These are phyloP conservation scores for Chrysoperla carnea DNA, from an alignment of 1,140 invertebrate species.

Conservation along the genomic window DNA sequence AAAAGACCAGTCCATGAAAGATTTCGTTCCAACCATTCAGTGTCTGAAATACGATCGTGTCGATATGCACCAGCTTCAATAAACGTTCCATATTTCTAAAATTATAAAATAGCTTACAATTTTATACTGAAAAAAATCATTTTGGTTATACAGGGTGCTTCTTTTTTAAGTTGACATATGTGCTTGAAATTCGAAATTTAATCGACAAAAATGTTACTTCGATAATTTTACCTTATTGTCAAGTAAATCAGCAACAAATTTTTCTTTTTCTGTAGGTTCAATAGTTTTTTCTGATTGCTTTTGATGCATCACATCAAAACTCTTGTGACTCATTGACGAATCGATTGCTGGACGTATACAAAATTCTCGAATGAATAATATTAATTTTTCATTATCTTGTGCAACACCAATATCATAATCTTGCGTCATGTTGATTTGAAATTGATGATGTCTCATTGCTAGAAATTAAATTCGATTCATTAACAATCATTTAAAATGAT, in stretches of 20 bases:
- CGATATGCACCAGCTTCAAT: slow-evolving; percentile 38
- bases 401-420: slow-evolving; percentile 51
- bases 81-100: slow-evolving; percentile 37
- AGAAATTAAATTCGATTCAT: slow-evolving; percentile 3
- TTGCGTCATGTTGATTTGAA: slow-evolving; percentile 49
- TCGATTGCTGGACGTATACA: slow-evolving; percentile 28
- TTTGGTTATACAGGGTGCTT: not conserved
- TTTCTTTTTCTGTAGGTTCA: slow-evolving; percentile 14
- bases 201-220: no score
- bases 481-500: not conserved
- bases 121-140: not conserved
- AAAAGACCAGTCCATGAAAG: slow-evolving; percentile 55
- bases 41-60: slow-evolving; percentile 35
- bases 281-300: slow-evolving; percentile 1
- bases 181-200: no score
- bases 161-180: no score
- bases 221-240: slow-evolving; percentile 21
- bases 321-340: slow-evolving; percentile 18
- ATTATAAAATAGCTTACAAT: slow-evolving; percentile 3
- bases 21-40: slow-evolving; percentile 46
- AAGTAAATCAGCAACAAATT: slow-evolving; percentile 20
- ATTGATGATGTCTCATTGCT: slow-evolving; percentile 45
- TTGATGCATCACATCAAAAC: slow-evolving; percentile 7
- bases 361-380: slow-evolving; percentile 49
- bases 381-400: slow-evolving; percentile 51